A percentile compares a stretch with the other conserved stretches of the same genome.
Conservation (phyloP, 2,888 invertebrate genomes). For the Eristalis tenax region DNA sequence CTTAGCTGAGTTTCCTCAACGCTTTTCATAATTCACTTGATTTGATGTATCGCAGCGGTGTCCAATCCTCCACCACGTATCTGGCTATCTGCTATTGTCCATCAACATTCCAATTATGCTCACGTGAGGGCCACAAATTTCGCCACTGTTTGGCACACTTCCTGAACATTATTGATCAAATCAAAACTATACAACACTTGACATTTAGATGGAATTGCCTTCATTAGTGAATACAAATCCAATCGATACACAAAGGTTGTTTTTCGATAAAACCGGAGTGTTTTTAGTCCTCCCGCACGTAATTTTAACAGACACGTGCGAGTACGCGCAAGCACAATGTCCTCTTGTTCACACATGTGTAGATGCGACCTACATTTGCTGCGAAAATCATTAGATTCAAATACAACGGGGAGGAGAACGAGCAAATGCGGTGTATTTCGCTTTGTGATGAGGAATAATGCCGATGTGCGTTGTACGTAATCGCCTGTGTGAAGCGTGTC, state of each 20-base stretch:
- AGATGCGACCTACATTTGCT: background rate
- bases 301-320: background rate
- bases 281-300: background rate
- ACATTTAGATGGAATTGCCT: background rate
- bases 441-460: no score
- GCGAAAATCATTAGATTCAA: background rate
- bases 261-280: background rate
- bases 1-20: background rate
- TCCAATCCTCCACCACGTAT: background rate
- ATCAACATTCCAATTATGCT: background rate
- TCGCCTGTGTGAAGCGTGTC: no score
- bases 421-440: no score
- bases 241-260: background rate
- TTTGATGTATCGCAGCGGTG: background rate
- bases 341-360: background rate
- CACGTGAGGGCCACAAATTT: background rate
- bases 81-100: background rate
- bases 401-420: background rate
- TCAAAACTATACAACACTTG: background rate
- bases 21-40: background rate
- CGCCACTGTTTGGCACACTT: background rate
- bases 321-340: background rate
- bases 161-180: background rate
- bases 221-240: background rate
- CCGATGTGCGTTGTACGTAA: no score